phyloP scores from a whole-genome alignment of 2,888 invertebrate species.

The Heliconius aoede region DNA sequence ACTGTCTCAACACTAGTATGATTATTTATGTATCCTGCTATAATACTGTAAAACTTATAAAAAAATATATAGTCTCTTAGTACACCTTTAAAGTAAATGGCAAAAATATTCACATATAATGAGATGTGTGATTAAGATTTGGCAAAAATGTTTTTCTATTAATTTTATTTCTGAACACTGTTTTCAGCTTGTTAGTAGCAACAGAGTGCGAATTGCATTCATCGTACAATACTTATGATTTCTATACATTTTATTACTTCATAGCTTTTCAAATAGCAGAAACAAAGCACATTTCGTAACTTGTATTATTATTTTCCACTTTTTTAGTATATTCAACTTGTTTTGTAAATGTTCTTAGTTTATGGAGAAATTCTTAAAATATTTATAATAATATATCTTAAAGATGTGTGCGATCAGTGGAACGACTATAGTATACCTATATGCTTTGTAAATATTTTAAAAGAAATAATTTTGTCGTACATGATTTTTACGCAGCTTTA shows the following conservation, averaged over 20 bases:
- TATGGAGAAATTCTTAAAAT: not conserved
- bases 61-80: too few relatives aligned
- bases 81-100: too few relatives aligned
- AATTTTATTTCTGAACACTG: constrained; percentile 10
- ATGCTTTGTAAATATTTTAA: too few relatives aligned
- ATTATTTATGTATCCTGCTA: too few relatives aligned
- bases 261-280: constrained; percentile 7
- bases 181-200: not conserved
- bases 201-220: constrained; percentile 8
- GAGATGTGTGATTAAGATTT: not conserved
- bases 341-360: not conserved
- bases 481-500: too few relatives aligned
- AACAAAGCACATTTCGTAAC: constrained; percentile 13
- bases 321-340: not conserved
- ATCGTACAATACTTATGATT: constrained; percentile 11
- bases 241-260: constrained; percentile 8
- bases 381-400: not conserved
- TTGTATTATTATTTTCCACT: too few relatives aligned
- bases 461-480: too few relatives aligned
- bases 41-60: too few relatives aligned
- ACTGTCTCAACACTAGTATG: too few relatives aligned
- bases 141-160: not conserved
- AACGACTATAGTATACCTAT: too few relatives aligned
- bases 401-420: too few relatives aligned
- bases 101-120: too few relatives aligned